phyloP scores from a whole-genome alignment of 37 sponge, comb jelly and placozoan genomes.

The Amphimedon queenslandica region DNA sequence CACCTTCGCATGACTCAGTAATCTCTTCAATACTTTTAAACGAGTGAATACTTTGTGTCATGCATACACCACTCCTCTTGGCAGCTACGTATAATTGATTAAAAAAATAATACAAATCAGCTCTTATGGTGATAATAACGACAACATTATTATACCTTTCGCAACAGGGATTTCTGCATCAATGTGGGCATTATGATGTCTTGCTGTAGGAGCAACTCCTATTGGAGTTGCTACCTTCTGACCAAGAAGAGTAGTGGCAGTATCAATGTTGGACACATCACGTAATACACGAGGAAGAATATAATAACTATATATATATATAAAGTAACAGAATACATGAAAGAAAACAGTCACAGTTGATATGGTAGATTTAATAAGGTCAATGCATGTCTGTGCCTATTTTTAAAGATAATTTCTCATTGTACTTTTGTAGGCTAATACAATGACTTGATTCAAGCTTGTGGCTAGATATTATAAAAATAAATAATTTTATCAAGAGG shows the following conservation, averaged over 20 bases:
- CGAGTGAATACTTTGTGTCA: conserved; percentile 39
- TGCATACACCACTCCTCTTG: conserved; percentile 24
- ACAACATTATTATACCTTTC: conserved; percentile 44
- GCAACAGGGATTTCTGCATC: conserved; percentile 87
- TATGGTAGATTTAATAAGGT: too few species aligned
- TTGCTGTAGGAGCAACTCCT: conserved; percentile 84
- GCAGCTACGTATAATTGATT: conserved; percentile 8
- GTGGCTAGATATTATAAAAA: too few species aligned
- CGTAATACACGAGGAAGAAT: conserved; percentile 69
- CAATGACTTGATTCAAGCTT: too few species aligned
- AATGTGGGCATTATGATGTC: conserved; percentile 81
- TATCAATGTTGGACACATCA: conserved; percentile 56
- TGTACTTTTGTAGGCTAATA: too few species aligned
- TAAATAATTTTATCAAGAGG: too few species aligned
- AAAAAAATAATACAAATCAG: neutral
- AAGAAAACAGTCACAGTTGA: too few species aligned
- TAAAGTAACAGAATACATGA: too few species aligned
- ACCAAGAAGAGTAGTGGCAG: conserved; percentile 48
- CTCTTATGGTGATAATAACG: too few species aligned
- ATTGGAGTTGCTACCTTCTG: conserved; percentile 65
- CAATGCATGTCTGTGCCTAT: too few species aligned
- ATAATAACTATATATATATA: conserved; percentile 43
- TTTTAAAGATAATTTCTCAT: too few species aligned
- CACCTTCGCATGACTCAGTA: conserved; percentile 18
- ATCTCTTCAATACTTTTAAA: conserved; percentile 44